Evolutionary conservation across 2,797 vertebrate genomes (phyloP).

Genomic region (Poecilia gillii): DNA sequence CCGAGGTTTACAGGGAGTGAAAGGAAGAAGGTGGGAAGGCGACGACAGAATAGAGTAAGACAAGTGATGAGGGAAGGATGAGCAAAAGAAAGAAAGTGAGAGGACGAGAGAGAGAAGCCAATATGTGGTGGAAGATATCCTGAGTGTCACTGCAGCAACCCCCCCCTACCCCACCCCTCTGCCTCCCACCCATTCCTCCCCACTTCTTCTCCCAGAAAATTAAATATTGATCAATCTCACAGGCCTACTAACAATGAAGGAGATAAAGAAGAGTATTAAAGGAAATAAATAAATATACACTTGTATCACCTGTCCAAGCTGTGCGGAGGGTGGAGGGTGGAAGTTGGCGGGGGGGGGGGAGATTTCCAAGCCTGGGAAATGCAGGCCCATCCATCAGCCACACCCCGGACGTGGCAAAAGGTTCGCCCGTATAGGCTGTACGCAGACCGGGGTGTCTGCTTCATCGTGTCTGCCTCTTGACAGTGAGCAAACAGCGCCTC

Average conservation of each 20-base stretch:
- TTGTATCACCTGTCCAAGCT: slow-evolving; percentile 77
- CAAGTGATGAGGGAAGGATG: slow-evolving; percentile 47
- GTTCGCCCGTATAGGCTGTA: slow-evolving; percentile 24
- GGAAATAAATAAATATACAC: slow-evolving; percentile 85
- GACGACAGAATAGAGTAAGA: slow-evolving; percentile 40
- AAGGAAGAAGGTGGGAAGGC: slow-evolving; percentile 48
- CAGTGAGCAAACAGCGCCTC: slow-evolving; percentile 60
- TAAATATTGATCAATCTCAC: slow-evolving; percentile 93
- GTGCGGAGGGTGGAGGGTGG: slow-evolving; percentile 14
- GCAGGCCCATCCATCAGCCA: slow-evolving; percentile 69
- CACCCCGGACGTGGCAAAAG: slow-evolving; percentile 43
- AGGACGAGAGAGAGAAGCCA: slow-evolving; percentile 48
- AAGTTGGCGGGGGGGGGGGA: not conserved
- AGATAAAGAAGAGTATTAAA: slow-evolving; percentile 85
- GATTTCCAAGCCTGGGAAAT: slow-evolving; percentile 47
- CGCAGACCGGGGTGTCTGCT: slow-evolving; percentile 36
- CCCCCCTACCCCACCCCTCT: not conserved
- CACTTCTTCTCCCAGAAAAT: slow-evolving; percentile 88
- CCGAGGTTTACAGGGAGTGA: slow-evolving; percentile 47
- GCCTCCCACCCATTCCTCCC: slow-evolving; percentile 51
- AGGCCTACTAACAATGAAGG: slow-evolving; percentile 86
- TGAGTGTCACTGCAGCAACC: slow-evolving; percentile 63
- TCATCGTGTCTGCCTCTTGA: slow-evolving; percentile 41
- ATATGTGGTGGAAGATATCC: slow-evolving; percentile 62
- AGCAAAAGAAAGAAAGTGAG: slow-evolving; percentile 25